Evolutionary conservation across 2,797 vertebrate species (phyloP).

Genomic region (Poeciliopsis infans): DNA sequence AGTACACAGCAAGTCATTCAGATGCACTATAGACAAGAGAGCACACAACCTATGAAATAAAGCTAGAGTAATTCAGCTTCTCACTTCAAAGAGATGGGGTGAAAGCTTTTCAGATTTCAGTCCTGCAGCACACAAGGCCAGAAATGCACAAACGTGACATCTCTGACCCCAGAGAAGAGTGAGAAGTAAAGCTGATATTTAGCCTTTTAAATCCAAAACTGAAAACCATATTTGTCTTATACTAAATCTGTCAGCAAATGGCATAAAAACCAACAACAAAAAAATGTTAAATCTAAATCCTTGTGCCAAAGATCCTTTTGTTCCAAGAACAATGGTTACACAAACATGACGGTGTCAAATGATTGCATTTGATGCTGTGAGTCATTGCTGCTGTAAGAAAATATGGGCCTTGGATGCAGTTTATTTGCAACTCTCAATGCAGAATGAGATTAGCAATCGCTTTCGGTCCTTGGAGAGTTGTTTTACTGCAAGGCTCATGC

Average conservation of each 20-base stretch:
- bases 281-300: background rate
- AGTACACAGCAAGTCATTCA: conserved; percentile 34
- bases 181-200: conserved; percentile 65
- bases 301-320: background rate
- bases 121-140: conserved; percentile 64
- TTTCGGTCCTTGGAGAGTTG: background rate
- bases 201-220: conserved; percentile 17
- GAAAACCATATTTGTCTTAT: conserved; percentile 12
- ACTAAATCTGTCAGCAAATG: conserved; percentile 2
- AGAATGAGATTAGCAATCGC: background rate
- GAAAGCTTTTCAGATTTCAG: conserved; percentile 76
- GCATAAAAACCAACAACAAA: background rate
- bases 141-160: conserved; percentile 65
- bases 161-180: conserved; percentile 64
- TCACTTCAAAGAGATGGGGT: conserved; percentile 74
- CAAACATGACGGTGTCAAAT: background rate
- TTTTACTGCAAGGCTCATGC: background rate
- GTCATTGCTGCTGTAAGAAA: background rate
- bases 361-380: background rate
- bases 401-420: background rate
- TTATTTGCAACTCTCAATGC: background rate
- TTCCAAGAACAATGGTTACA: background rate
- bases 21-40: conserved; percentile 65
- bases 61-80: conserved; percentile 69
- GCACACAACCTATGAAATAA: conserved; percentile 71